Base-by-base conservation (phyloP, 2,797 vertebrate genomes). In the Brachymystax lenok region DNA sequence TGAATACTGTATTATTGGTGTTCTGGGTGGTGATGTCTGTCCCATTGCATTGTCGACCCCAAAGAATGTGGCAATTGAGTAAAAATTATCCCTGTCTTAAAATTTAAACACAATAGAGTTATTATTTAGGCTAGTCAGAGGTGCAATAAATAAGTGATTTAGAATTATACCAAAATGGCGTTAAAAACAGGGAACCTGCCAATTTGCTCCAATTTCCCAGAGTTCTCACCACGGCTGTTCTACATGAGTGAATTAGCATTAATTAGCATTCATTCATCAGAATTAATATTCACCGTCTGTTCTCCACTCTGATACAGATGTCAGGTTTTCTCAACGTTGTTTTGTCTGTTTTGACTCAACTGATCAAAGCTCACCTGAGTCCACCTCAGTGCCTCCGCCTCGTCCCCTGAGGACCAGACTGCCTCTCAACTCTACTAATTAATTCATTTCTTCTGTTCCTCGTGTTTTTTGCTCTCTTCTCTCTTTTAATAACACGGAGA, bases 281-380 rank as follows among this genome's bases (percentile, higher is more conserved):
- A 59, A 59, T 59, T 21, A 71, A 27, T 77, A 24, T 3, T 27
- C 1, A 35, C 30, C 33, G 67, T 46, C 64, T 71, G 83, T 77
- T 12, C 5, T 30, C 35, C 66, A 59, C 69, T 40, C 35, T 13
- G 77, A 85, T 85, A 74, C 81, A 88, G 84, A 90, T 83, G 86
- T 89, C 83, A 63, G 2, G 67, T 50, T 52, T 71, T 69, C 85
- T 77, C 77, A 46, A 4, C 40, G n/a, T 67, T 69, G 69, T 51
- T 59, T 72, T 46, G 46, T 73, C 24, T 17, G 54, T 19, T 59
- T 6, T 19, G 63, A 72, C 63, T 64, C 74, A 73, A 27, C 83
- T 46, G 30, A 88, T 88, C 79, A 84, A 83, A 82, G 78, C 83
- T 85, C 84, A 89, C 82, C 83, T 85, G 66, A 76, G 51, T 70